Evolutionary conservation across 2,113 vertebrate species (phyloP).

Genomic region (Callipepla squamata): DNA sequence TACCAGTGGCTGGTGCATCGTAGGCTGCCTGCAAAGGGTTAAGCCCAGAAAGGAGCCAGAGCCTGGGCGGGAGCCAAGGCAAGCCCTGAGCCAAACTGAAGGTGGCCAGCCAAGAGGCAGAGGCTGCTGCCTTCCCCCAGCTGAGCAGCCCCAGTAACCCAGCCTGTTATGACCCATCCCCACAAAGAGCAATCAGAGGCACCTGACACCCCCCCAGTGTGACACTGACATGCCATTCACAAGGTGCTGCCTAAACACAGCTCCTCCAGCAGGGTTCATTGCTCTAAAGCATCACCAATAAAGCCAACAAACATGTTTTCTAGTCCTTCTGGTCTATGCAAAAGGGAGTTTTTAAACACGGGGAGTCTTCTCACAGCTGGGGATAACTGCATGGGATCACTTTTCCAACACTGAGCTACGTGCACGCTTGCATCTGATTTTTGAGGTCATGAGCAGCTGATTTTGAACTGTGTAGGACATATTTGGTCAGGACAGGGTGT

Average conservation of each 20-base stretch:
- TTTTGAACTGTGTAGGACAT: neutral
- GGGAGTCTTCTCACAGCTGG: neutral
- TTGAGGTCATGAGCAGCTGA: neutral
- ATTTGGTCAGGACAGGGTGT: neutral
- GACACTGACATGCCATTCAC: neutral
- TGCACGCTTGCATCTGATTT: neutral
- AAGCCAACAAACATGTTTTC: neutral
- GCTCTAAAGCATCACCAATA: neutral
- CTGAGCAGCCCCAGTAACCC: neutral
- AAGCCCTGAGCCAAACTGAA: neutral
- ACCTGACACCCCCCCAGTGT: neutral
- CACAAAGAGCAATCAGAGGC: neutral
- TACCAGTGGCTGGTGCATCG: rapidly evolving
- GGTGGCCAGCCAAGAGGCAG: slow-evolving; percentile 46
- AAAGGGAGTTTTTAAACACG: neutral
- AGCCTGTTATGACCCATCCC: neutral
- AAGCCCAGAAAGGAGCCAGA: neutral
- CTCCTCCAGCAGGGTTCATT: neutral
- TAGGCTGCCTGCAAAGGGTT: slow-evolving; percentile 27
- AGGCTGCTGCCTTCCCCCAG: slow-evolving; percentile 16
- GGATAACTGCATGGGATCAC: neutral
- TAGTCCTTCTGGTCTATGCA: neutral
- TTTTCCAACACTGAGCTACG: neutral
- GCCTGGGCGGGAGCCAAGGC: neutral
- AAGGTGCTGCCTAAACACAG: neutral